Conservation (phyloP, 2,888 invertebrate genomes). For the Artemia sinica region DNA sequence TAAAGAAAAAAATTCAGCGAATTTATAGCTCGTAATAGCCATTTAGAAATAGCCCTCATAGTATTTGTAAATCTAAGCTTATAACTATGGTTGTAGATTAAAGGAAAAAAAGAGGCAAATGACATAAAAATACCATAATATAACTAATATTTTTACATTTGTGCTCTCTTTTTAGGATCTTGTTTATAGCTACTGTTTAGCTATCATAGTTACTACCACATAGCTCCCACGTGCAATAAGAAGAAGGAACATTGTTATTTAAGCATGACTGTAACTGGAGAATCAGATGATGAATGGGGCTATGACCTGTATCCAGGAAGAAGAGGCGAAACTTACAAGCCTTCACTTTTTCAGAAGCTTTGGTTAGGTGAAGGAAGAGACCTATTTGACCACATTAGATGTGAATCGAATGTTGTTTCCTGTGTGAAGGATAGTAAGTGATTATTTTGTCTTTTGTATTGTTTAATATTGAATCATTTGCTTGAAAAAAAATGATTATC, state of each 20-base stretch:
- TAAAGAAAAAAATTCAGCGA: too few relatives aligned
- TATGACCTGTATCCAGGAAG: constrained; percentile 59
- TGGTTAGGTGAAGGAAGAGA: constrained; percentile 50
- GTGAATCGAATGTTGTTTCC: constrained; percentile 57
- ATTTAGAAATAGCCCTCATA: too few relatives aligned
- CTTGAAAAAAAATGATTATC: too few relatives aligned
- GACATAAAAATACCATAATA: too few relatives aligned
- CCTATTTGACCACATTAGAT: constrained; percentile 50
- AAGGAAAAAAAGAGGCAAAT: too few relatives aligned
- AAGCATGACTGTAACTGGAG: not conserved
- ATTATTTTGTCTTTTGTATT: not conserved
- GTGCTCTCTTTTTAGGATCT: too few relatives aligned
- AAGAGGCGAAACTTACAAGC: constrained; percentile 41
- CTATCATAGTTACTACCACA: not conserved
- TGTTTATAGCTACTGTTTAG: too few relatives aligned
- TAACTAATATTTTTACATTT: too few relatives aligned
- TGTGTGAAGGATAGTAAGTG: constrained; percentile 49
- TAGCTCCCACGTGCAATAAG: not conserved
- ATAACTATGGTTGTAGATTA: too few relatives aligned
- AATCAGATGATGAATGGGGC: constrained; percentile 21
- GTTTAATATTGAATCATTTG: too few relatives aligned
- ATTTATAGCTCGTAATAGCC: too few relatives aligned
- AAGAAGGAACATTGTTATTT: not conserved
- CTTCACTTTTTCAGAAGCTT: constrained; percentile 40
- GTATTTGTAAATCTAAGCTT: too few relatives aligned